A percentile compares a stretch with the other conserved stretches of the same genome.
These are phyloP conservation scores for Tineola bisselliella DNA, from an alignment of 2,888 invertebrate genomes.

Conservation along the genomic window DNA sequence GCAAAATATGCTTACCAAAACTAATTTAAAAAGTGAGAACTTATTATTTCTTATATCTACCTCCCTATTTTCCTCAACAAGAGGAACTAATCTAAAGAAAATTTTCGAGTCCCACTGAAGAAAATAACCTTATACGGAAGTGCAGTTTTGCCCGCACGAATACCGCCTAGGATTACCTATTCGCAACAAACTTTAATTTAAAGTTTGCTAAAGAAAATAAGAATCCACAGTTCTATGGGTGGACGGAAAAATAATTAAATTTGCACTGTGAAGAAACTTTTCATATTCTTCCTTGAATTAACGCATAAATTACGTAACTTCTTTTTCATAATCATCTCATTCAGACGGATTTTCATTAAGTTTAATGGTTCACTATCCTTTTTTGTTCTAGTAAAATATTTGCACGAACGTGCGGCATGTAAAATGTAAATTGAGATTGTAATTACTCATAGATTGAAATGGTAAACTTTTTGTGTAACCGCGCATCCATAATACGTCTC, in stretches of 20 bases:
- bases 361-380: not conserved
- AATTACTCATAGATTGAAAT: conserved; percentile 9
- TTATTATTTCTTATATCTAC: conserved; percentile 56
- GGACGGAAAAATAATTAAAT: conserved; percentile 32
- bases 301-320: not conserved
- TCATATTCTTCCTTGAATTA: not conserved
- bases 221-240: conserved; percentile 33
- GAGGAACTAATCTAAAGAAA: conserved; percentile 68
- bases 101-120: conserved; percentile 59
- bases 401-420: no score
- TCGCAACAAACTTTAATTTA: conserved; percentile 62
- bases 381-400: no score
- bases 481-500: conserved; percentile 35
- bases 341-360: not conserved
- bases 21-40: conserved; percentile 6
- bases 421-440: conserved; percentile 9
- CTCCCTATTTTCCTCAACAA: conserved; percentile 61
- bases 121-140: conserved; percentile 65
- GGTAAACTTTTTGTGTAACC: conserved; percentile 34
- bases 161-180: conserved; percentile 44
- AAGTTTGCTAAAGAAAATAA: conserved; percentile 51
- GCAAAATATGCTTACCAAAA: not conserved
- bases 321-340: not conserved
- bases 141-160: conserved; percentile 57
- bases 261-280: conserved; percentile 18